These are phyloP conservation scores for Ammodytes dubius DNA, from an alignment of 2,113 vertebrate genomes.

Conservation along the genomic window DNA sequence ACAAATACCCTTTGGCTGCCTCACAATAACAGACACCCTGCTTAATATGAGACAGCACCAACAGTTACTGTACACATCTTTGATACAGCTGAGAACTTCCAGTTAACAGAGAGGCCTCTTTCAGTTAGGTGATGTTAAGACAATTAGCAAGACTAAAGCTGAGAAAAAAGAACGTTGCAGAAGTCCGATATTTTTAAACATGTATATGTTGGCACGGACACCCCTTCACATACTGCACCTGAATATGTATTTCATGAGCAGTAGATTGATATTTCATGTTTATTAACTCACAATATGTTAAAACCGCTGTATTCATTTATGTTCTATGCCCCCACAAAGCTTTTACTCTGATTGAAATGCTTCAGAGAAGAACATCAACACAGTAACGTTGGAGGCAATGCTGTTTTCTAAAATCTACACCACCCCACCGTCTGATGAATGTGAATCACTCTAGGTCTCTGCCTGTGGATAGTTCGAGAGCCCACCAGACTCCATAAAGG, in stretches of 20 bases:
- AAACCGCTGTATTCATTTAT: too few relatives aligned
- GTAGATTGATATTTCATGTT: neutral
- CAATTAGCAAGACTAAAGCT: neutral
- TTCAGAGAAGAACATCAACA: neutral
- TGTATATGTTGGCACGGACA: neutral
- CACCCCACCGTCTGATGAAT: constrained; percentile 57
- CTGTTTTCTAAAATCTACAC: constrained; percentile 32
- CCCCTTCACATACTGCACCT: neutral
- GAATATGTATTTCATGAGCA: neutral
- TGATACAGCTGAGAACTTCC: neutral
- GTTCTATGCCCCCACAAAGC: neutral
- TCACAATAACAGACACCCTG: neutral
- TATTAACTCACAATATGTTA: neutral
- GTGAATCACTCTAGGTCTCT: constrained; percentile 49
- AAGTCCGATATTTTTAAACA: too few relatives aligned
- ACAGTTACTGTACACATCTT: neutral
- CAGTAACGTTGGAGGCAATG: constrained; percentile 7
- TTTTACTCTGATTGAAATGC: neutral
- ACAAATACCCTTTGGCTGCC: neutral
- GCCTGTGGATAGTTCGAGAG: constrained; percentile 50
- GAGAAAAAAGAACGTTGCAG: neutral
- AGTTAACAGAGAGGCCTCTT: neutral
- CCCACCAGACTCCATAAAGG: constrained; percentile 41
- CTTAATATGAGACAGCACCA: constrained; percentile 1
- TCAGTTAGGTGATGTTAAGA: neutral